Percentiles rank a stretch among this genome's conserved stretches.
phyloP scores from a whole-genome alignment of 2,113 vertebrate species.

The Pleuronectes platessa region DNA sequence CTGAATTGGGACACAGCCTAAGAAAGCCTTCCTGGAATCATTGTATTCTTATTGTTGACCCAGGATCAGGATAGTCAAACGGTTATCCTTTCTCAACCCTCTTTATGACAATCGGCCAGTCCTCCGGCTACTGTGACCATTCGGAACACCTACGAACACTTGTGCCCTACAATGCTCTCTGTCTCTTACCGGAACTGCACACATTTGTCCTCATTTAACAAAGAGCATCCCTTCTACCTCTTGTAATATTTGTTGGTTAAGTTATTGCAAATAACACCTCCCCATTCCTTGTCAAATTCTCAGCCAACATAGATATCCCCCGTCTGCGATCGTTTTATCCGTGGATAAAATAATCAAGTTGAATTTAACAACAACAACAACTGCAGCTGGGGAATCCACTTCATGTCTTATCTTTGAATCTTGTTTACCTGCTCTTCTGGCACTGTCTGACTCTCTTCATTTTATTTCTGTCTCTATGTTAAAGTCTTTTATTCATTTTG shows the following conservation, averaged over 20 bases:
- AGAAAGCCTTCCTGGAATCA: not conserved
- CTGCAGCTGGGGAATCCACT: not conserved
- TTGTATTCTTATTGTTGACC: too few species aligned
- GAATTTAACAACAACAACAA: not conserved
- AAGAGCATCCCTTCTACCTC: not conserved
- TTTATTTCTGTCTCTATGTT: not conserved
- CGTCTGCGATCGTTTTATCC: slow-evolving; percentile 23
- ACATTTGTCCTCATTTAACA: not conserved
- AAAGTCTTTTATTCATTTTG: slow-evolving; percentile 1
- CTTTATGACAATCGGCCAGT: not conserved
- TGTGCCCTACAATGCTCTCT: too few species aligned
- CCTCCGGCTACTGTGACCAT: not conserved
- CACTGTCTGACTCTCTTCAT: slow-evolving; percentile 15
- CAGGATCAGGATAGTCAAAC: too few species aligned
- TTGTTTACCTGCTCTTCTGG: slow-evolving; percentile 38
- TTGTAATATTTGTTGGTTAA: slow-evolving; percentile 2
- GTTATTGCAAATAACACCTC: not conserved
- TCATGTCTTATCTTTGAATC: slow-evolving; percentile 15
- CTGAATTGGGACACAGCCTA: not conserved
- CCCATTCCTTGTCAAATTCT: slow-evolving; percentile 1
- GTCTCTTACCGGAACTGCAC: too few species aligned
- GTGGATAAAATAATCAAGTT: slow-evolving; percentile 18
- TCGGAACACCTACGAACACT: not conserved
- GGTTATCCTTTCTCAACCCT: not conserved
- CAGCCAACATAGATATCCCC: not conserved